These are phyloP conservation scores for Hydractinia echinata DNA, from an alignment of 30 jellyfish, hydroid and myxozoan species.

Conservation along the genomic window DNA sequence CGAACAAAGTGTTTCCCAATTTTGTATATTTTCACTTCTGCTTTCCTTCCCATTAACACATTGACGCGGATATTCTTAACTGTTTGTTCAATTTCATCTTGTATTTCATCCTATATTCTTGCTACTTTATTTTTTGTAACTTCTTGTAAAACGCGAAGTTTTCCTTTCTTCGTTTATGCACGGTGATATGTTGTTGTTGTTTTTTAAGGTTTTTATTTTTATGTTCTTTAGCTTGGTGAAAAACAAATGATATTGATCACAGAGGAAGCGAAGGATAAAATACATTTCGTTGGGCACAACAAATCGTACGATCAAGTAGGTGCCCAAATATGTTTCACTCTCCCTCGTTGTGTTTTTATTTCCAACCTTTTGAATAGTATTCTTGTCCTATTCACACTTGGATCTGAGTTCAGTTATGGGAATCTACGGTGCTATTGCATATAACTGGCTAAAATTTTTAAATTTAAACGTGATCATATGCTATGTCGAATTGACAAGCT, in stretches of 20 bases:
- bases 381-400: background rate
- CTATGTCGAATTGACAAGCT: too few relatives aligned
- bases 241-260: slow-evolving; percentile 47
- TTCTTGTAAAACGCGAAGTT: background rate
- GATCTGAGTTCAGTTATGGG: background rate
- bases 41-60: background rate
- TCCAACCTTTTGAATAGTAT: background rate
- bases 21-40: background rate
- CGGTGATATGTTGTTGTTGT: too few relatives aligned
- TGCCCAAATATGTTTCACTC: background rate
- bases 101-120: too few relatives aligned
- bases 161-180: too few relatives aligned
- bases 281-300: slow-evolving; percentile 80
- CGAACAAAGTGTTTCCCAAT: background rate
- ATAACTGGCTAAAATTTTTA: background rate
- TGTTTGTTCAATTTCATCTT: too few relatives aligned
- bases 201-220: background rate
- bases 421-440: background rate
- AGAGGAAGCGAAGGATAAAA: slow-evolving; percentile 76
- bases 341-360: background rate
- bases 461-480: too few relatives aligned
- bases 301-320: slow-evolving; percentile 74
- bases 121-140: background rate
- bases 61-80: too few relatives aligned
- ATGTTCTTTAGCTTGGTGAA: slow-evolving; percentile 48